A percentile compares a stretch with the other conserved stretches of the same genome.
These are phyloP conservation scores for Neopipo cinnamomea DNA, from an alignment of 2,113 vertebrate species.

Conservation along the genomic window DNA sequence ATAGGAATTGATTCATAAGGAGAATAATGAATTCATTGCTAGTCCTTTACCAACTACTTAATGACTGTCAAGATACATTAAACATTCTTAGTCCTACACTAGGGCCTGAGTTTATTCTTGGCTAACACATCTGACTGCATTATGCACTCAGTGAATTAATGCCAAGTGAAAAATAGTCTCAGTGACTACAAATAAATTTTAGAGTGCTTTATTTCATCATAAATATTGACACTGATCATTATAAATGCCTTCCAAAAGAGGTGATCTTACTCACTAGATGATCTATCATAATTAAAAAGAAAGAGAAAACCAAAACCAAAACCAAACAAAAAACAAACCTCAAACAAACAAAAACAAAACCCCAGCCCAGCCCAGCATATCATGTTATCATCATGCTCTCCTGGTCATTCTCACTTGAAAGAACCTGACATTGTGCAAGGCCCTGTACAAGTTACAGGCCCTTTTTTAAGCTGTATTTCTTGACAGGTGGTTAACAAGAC, in stretches of 20 bases:
- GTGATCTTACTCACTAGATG: background rate
- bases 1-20: slow-evolving; percentile 37
- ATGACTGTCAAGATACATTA: slow-evolving; percentile 35
- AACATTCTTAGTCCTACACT: slow-evolving; percentile 30
- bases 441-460: background rate
- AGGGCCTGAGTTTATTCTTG: slow-evolving; percentile 3
- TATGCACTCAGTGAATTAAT: background rate
- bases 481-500: background rate
- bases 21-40: slow-evolving; percentile 48
- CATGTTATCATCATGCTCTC: background rate
- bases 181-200: background rate
- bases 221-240: slow-evolving; percentile 30
- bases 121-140: background rate
- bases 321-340: background rate
- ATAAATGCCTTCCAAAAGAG: slow-evolving; percentile 1
- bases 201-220: slow-evolving; percentile 22
- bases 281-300: background rate
- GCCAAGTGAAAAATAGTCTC: slow-evolving; percentile 23
- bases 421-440: background rate
- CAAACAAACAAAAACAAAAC: background rate
- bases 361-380: background rate
- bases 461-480: background rate
- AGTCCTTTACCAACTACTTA: slow-evolving; percentile 37
- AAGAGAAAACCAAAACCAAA: background rate
- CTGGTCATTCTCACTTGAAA: background rate